Evolutionary conservation across 2,797 vertebrate species (phyloP), one percentile per base, ranked within the genome.

Genomic region (Miichthys miiuy): DNA sequence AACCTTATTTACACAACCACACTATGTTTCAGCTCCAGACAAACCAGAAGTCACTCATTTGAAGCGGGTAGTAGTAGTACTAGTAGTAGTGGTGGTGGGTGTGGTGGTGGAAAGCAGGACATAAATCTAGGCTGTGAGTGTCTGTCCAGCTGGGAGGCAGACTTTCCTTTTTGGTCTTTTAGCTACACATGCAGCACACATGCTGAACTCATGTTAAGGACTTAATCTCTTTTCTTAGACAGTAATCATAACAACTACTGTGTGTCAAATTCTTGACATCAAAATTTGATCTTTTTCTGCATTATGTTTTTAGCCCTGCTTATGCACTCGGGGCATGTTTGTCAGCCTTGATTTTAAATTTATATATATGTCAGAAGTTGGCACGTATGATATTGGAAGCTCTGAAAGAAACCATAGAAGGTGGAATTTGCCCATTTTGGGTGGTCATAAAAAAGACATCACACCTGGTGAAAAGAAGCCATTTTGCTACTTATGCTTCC

Each of bases 71-170:
- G 34, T 38, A 38, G 30, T 30, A 34, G 1, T 34, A 34, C 7
- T 34, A 34, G 34, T 34, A 38, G 34, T 38, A 9, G 8, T 38
- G 8, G 42, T 38, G 34, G 34, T 38, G 6, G 42, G 46, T 11
- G 61, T 48, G 55, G 23, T 34, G 54, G 58, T 0, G 18, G 38
- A 55, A 57, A 57, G 16, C 25, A 6, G 7, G 54, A 69, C 44
- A 52, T 60, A 34, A 67, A 71, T 81, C 8, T 48, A 42, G 14
- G 25, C 54, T 46, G 18, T 48, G 55, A 38, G n/a, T 4, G 30
- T 76, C 18, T 44, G 5, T 50, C 18, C n/a, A 44, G 61, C 48
- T 70, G 70, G 38, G 55, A 42, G 41, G 56, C 27, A 61, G 64
- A 55, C 30, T 18, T 72, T 67, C 3, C 12, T 34, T 61, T 38